Evolutionary conservation across 1,140 invertebrate genomes (phyloP).

Genomic region (Coelopa frigida): DNA sequence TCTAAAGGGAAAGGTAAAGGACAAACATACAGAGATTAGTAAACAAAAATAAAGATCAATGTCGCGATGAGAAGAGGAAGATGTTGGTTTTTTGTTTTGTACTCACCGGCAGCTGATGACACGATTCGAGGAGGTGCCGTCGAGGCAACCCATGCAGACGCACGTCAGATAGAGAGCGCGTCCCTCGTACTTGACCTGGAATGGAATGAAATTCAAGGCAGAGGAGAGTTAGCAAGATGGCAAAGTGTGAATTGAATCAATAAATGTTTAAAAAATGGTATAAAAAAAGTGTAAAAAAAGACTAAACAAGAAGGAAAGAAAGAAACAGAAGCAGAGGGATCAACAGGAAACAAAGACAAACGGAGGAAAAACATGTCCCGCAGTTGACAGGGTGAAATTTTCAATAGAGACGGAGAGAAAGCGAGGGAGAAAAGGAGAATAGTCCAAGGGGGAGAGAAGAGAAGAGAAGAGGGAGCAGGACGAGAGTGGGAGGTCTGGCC

Average conservation of each 20-base stretch:
- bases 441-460: too few relatives aligned
- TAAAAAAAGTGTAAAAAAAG: not conserved
- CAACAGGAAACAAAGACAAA: too few relatives aligned
- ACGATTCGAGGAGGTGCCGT: slow-evolving; percentile 68
- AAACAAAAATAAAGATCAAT: slow-evolving; percentile 6
- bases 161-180: slow-evolving; percentile 84
- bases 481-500: too few relatives aligned
- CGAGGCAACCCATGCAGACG: slow-evolving; percentile 87
- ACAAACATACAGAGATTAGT: not conserved
- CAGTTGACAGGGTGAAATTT: too few relatives aligned
- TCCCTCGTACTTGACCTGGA: slow-evolving; percentile 79
- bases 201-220: too few relatives aligned
- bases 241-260: slow-evolving; percentile 1
- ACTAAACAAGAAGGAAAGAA: not conserved
- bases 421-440: too few relatives aligned
- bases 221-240: slow-evolving; percentile 14
- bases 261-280: not conserved
- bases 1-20: slow-evolving; percentile 33
- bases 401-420: too few relatives aligned
- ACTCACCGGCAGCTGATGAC: slow-evolving; percentile 59
- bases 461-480: too few relatives aligned
- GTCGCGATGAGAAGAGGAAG: too few relatives aligned
- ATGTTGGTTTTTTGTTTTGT: not conserved
- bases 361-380: too few relatives aligned
- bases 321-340: slow-evolving; percentile 11